A percentile compares a stretch with the other conserved stretches of the same genome.
Conservation (phyloP, 2,113 vertebrate genomes). For the Elgaria multicarinata region DNA sequence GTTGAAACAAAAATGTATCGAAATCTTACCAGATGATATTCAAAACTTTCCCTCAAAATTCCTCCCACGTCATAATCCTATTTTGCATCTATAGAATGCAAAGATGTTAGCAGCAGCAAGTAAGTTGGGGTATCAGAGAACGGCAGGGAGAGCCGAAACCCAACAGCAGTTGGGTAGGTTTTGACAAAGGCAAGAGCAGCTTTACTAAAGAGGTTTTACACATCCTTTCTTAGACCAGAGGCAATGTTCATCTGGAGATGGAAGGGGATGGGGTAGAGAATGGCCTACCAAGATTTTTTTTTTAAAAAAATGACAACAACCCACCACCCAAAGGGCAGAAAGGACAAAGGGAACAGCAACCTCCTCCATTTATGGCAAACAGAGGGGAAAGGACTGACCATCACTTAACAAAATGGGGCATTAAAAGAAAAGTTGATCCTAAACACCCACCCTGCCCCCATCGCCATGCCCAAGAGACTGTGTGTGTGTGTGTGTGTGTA, state of each 20-base stretch:
- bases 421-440: slow-evolving; percentile 10
- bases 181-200: slow-evolving; percentile 29
- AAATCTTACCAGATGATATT: slow-evolving; percentile 4
- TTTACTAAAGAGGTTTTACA: slow-evolving; percentile 22
- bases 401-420: slow-evolving; percentile 16
- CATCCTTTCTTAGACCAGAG: slow-evolving; percentile 33
- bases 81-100: slow-evolving; percentile 7
- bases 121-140: background rate
- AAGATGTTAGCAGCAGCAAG: background rate
- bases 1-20: slow-evolving; percentile 6
- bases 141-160: slow-evolving; percentile 33
- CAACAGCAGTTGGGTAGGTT: slow-evolving; percentile 43
- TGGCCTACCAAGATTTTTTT: background rate
- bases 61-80: slow-evolving; percentile 4
- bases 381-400: background rate
- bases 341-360: slow-evolving; percentile 16
- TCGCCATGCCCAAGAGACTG: background rate
- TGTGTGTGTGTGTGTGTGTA: slow-evolving; percentile 1
- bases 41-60: slow-evolving; percentile 11
- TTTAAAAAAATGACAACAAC: slow-evolving; percentile 1
- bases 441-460: background rate
- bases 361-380: background rate
- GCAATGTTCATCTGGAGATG: slow-evolving; percentile 22
- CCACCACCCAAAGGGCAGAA: background rate
- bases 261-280: background rate